Percentiles rank a stretch among this genome's conserved stretches.
phyloP scores from a whole-genome alignment of 2,888 invertebrate species.

The Zonitis immaculata region DNA sequence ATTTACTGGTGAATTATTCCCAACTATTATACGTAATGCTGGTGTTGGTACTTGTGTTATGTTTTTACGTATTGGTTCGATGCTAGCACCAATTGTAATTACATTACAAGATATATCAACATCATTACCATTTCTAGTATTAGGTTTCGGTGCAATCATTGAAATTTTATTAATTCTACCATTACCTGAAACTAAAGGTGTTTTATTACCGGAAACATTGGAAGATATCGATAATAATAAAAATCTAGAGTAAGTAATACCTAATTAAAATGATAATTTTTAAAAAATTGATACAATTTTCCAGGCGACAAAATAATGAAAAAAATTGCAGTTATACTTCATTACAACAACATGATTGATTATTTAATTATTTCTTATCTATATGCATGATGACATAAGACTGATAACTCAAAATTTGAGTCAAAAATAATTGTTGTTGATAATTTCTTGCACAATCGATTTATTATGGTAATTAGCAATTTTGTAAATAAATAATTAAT shows the following conservation, averaged over 20 bases:
- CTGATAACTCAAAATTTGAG: background rate
- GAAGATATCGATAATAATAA: slow-evolving; percentile 45
- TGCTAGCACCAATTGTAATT: slow-evolving; percentile 51
- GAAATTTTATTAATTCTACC: slow-evolving; percentile 40
- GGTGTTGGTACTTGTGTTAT: slow-evolving; percentile 71
- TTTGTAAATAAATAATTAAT: too few species aligned
- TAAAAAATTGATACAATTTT: too few species aligned
- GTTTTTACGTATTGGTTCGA: slow-evolving; percentile 73
- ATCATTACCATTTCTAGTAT: slow-evolving; percentile 39
- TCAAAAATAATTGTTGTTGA: background rate
- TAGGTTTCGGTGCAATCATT: slow-evolving; percentile 35
- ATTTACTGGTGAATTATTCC: slow-evolving; percentile 72
- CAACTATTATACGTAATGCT: slow-evolving; percentile 71
- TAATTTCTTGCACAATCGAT: background rate
- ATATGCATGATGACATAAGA: background rate
- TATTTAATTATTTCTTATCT: background rate
- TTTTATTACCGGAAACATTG: slow-evolving; percentile 52
- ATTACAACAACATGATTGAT: background rate
- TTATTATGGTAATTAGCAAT: background rate
- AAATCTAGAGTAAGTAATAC: too few species aligned
- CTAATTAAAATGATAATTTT: too few species aligned
- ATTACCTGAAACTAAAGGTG: slow-evolving; percentile 45
- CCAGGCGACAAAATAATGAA: background rate
- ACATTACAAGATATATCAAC: slow-evolving; percentile 31
- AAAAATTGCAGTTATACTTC: background rate